A percentile compares a stretch with the other conserved stretches of the same genome.
These are phyloP conservation scores for Catharus minimus DNA, from an alignment of 2,113 vertebrate species.

Conservation along the genomic window DNA sequence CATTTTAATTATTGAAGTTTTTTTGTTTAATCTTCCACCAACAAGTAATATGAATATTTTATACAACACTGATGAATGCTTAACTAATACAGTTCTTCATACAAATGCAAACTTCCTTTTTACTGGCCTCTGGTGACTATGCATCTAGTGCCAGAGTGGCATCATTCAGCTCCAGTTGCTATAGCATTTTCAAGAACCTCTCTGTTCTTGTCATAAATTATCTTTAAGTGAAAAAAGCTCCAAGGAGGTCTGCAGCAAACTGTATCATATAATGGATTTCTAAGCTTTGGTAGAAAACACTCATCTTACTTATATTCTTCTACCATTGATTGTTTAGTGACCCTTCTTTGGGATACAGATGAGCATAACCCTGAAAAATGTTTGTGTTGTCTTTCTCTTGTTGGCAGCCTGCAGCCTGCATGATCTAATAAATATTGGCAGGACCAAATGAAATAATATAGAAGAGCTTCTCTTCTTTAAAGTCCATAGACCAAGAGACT, in stretches of 20 bases:
- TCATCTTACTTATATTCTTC: conserved; percentile 86
- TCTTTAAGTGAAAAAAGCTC: conserved; percentile 95
- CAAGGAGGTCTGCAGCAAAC: conserved; percentile 85
- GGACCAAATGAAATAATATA: conserved; percentile 86
- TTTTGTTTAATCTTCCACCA: conserved; percentile 66
- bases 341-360: conserved; percentile 81
- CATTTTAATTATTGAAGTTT: conserved; percentile 73
- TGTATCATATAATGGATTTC: conserved; percentile 86
- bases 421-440: conserved; percentile 92
- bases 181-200: conserved; percentile 99
- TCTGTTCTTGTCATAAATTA: conserved; percentile 99
- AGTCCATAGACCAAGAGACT: conserved; percentile 89
- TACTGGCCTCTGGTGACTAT: conserved; percentile 76
- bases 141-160: conserved; percentile 73
- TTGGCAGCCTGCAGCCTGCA: conserved; percentile 80
- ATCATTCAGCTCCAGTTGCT: conserved; percentile 92
- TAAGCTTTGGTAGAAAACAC: conserved; percentile 84
- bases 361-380: conserved; percentile 82
- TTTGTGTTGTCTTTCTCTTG: conserved; percentile 83
- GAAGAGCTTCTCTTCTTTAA: conserved; percentile 86
- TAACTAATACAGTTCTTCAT: conserved; percentile 78
- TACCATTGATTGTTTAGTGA: conserved; percentile 81
- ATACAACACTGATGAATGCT: conserved; percentile 72
- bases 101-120: conserved; percentile 82
- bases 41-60: conserved; percentile 76